These are phyloP conservation scores for Tautogolabrus adspersus DNA, from an alignment of 2,113 vertebrate genomes.

Conservation along the genomic window DNA sequence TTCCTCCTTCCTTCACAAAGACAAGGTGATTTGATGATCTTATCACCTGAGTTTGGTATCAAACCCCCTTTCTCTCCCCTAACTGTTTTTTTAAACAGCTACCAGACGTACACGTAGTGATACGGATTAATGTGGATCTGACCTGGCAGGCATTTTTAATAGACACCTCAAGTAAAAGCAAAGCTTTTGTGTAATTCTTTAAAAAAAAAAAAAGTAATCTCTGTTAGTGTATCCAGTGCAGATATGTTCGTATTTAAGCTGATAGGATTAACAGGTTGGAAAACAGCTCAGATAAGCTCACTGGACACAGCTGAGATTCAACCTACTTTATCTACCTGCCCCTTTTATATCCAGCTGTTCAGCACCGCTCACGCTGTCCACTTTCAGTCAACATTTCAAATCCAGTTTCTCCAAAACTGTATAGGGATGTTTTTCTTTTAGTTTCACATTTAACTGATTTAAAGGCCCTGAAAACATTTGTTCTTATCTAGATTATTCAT, in stretches of 20 bases:
- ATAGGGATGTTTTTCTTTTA: no score
- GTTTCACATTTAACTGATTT: no score
- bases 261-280: slow-evolving; percentile 47
- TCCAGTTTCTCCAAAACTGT: no score
- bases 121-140: slow-evolving; percentile 41
- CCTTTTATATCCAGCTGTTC: slow-evolving; percentile 16
- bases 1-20: neutral
- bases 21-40: slow-evolving; percentile 27
- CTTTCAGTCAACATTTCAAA: no score
- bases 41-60: slow-evolving; percentile 54
- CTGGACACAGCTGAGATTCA: slow-evolving; percentile 20
- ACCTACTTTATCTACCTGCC: slow-evolving; percentile 17
- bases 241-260: slow-evolving; percentile 5
- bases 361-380: neutral
- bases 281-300: neutral
- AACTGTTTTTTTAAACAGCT: slow-evolving; percentile 24
- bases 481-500: no score
- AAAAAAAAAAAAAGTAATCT: neutral
- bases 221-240: neutral
- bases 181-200: neutral
- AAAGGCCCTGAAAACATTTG: no score
- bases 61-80: slow-evolving; percentile 7
- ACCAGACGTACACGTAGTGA: slow-evolving; percentile 24
- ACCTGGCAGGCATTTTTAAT: slow-evolving; percentile 32
- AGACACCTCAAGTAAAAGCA: slow-evolving; percentile 16